Evolutionary conservation across 92 coral and sea anemone species (phyloP).

Genomic region (Chrysogorgia sp.): DNA sequence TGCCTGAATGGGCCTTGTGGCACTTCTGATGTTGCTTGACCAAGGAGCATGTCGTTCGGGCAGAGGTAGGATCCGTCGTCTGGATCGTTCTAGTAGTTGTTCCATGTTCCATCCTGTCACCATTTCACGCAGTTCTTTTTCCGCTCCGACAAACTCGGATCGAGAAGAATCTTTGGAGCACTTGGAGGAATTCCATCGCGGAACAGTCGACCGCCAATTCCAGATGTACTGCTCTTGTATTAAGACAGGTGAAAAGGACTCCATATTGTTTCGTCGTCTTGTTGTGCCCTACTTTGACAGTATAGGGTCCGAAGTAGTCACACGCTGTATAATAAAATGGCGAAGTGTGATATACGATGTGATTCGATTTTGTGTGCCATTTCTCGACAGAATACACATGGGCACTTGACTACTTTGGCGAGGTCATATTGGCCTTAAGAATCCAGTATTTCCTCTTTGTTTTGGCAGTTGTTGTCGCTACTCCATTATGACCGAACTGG

Average conservation of each 20-base stretch:
- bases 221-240: constrained; percentile 47
- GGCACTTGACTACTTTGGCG: constrained; percentile 27
- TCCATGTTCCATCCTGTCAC: constrained; percentile 14
- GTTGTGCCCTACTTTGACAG: constrained; percentile 2
- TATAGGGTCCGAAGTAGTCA: constrained; percentile 41
- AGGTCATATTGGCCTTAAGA: constrained; percentile 42
- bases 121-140: constrained; percentile 49
- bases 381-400: constrained; percentile 47
- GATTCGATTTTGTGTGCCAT: constrained; percentile 37
- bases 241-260: background rate
- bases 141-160: constrained; percentile 55
- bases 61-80: constrained; percentile 50
- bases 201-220: constrained; percentile 53
- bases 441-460: constrained; percentile 60
- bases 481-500: constrained; percentile 53
- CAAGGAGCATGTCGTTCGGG: constrained; percentile 51
- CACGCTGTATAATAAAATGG: constrained; percentile 44
- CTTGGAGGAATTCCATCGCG: constrained; percentile 53
- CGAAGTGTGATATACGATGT: constrained; percentile 40
- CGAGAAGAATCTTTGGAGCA: constrained; percentile 50
- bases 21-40: constrained; percentile 45
- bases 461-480: constrained; percentile 39
- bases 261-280: constrained; percentile 9
- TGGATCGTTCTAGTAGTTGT: constrained; percentile 49
- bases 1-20: constrained; percentile 57